A percentile compares a stretch with the other conserved stretches of the same genome.
Evolutionary conservation across 2,888 invertebrate species (phyloP).

Genomic region (Teleogryllus oceanicus): DNA sequence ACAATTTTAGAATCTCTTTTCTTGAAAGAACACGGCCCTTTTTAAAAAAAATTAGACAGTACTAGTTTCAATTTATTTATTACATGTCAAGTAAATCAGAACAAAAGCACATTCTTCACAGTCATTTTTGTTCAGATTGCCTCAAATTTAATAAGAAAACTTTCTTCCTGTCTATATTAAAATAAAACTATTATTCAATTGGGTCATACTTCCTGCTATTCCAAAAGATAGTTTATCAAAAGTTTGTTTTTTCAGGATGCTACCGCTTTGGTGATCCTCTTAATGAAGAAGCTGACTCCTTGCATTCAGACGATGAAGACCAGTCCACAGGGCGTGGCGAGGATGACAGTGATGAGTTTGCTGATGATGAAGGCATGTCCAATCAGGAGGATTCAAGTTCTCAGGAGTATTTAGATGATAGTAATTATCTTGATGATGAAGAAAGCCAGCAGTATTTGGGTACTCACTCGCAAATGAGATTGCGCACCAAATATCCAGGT

Average conservation of each 20-base stretch:
- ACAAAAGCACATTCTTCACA: no score
- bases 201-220: no score
- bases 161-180: no score
- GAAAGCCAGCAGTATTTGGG: conserved; percentile 34
- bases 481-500: conserved; percentile 34
- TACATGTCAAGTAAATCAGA: no score
- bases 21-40: no score
- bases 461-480: conserved; percentile 29
- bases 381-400: conserved; percentile 55
- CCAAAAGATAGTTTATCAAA: no score
- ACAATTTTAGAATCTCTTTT: no score
- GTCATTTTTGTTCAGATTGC: no score
- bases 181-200: no score
- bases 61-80: no score
- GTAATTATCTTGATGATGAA: conserved; percentile 44
- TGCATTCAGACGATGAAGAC: conserved; percentile 65
- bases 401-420: conserved; percentile 54
- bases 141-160: no score
- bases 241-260: conserved; percentile 53
- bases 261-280: conserved; percentile 65
- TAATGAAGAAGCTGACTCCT: conserved; percentile 65
- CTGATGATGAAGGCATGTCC: conserved; percentile 56
- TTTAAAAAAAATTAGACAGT: no score
- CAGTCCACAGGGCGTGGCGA: conserved; percentile 44
- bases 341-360: conserved; percentile 57